Conservation (phyloP, 2,797 vertebrate genomes). For the Cryptoprocta ferox region DNA sequence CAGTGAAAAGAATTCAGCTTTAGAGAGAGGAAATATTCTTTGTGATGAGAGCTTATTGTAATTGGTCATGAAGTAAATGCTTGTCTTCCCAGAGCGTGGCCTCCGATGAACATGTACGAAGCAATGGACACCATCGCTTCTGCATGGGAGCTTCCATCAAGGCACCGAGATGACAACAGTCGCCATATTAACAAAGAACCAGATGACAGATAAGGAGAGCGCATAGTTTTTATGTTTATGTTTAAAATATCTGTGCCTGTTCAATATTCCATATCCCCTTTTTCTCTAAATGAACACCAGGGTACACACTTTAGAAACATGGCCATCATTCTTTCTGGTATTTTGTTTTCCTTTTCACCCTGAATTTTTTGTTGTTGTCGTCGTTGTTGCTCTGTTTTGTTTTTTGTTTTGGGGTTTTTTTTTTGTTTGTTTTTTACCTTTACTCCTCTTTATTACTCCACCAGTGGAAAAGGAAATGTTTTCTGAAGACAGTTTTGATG, state of each 20-base stretch:
- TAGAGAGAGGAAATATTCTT: not conserved
- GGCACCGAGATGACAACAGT: not conserved
- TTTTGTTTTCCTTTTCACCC: not conserved
- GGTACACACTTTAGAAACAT: not conserved
- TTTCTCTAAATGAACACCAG: not conserved
- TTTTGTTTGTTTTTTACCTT: not conserved
- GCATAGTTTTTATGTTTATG: not conserved
- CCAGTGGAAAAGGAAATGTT: not conserved
- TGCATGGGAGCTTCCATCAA: not conserved
- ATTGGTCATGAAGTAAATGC: slow-evolving; percentile 40
- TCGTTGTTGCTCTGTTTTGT: too few species aligned
- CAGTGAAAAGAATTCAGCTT: not conserved
- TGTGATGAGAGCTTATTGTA: not conserved
- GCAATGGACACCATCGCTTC: not conserved
- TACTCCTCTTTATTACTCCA: not conserved
- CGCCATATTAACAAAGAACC: not conserved
- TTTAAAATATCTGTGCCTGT: not conserved
- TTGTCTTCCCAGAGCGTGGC: not conserved
- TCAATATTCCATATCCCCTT: not conserved
- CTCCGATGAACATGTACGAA: not conserved
- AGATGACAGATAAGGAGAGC: not conserved
- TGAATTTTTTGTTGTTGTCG: not conserved
- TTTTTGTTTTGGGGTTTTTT: too few species aligned
- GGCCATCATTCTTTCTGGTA: not conserved
- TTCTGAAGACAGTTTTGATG: not conserved